A percentile compares a stretch with the other conserved stretches of the same genome.
Evolutionary conservation across 1,140 invertebrate species (phyloP).

Genomic region (Ectropis grisescens): DNA sequence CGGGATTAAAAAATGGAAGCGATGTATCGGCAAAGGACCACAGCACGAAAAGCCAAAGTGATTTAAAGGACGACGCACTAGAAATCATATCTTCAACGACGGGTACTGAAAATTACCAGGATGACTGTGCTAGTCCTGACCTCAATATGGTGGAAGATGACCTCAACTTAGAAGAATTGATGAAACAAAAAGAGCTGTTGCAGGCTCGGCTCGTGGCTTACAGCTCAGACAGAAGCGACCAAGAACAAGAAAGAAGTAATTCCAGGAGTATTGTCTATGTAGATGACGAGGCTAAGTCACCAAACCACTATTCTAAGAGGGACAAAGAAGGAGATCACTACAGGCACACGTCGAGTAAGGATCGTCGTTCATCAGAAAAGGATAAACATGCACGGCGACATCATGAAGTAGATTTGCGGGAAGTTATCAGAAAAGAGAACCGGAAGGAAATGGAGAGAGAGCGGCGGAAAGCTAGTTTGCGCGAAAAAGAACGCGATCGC

Average conservation of each 20-base stretch:
- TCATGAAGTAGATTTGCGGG: slow-evolving; percentile 47
- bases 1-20: slow-evolving; percentile 34
- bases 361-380: slow-evolving; percentile 23
- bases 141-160: slow-evolving; percentile 86
- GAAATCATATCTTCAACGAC: slow-evolving; percentile 80
- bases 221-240: slow-evolving; percentile 62
- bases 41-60: slow-evolving; percentile 36
- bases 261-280: slow-evolving; percentile 26
- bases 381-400: slow-evolving; percentile 33
- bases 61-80: slow-evolving; percentile 41
- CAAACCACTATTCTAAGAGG: slow-evolving; percentile 18
- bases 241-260: slow-evolving; percentile 14
- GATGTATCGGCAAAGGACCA: slow-evolving; percentile 30
- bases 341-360: slow-evolving; percentile 29
- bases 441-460: slow-evolving; percentile 49
- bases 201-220: slow-evolving; percentile 75
- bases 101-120: slow-evolving; percentile 76
- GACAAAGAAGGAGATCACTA: slow-evolving; percentile 20
- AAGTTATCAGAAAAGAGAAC: slow-evolving; percentile 53
- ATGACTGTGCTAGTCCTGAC: slow-evolving; percentile 83
- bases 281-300: slow-evolving; percentile 28
- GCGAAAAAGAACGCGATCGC: slow-evolving; percentile 39
- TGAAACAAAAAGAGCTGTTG: slow-evolving; percentile 86
- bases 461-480: slow-evolving; percentile 36
- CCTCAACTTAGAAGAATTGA: slow-evolving; percentile 88